phyloP scores from a whole-genome alignment of 2,888 invertebrate genomes.

The Strigamia transsilvanica region DNA sequence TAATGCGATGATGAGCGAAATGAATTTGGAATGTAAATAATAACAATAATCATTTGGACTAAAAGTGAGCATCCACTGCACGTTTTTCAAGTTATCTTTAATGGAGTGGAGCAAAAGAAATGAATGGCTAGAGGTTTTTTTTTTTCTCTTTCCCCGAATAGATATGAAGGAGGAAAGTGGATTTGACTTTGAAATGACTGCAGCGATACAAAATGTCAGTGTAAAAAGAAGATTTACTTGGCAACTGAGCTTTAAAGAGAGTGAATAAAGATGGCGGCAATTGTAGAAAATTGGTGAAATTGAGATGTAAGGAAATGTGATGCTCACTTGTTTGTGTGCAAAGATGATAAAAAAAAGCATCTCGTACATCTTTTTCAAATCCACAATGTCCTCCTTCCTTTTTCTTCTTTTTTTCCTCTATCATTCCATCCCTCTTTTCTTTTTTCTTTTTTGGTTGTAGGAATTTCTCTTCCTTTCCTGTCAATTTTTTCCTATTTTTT shows the following conservation, averaged over 20 bases:
- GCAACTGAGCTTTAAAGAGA: constrained; percentile 23
- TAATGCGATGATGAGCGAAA: constrained; percentile 39
- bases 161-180: constrained; percentile 39
- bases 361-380: constrained; percentile 36
- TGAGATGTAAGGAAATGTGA: constrained; percentile 36
- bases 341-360: constrained; percentile 32
- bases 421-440: background rate
- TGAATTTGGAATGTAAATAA: constrained; percentile 37
- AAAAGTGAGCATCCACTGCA: constrained; percentile 39
- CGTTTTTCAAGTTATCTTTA: constrained; percentile 43
- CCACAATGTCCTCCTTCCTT: background rate
- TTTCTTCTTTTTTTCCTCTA: background rate
- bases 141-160: background rate
- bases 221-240: constrained; percentile 37
- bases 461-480: constrained; percentile 12
- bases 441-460: background rate
- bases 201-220: constrained; percentile 41
- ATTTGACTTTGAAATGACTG: constrained; percentile 43
- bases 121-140: background rate
- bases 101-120: constrained; percentile 39
- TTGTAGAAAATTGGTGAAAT: constrained; percentile 36
- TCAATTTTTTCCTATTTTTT: constrained; percentile 9
- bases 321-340: constrained; percentile 39
- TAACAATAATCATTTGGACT: constrained; percentile 31
- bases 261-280: constrained; percentile 42